Base-by-base conservation (phyloP, 1,140 invertebrate genomes). In the Wasmannia auropunctata region DNA sequence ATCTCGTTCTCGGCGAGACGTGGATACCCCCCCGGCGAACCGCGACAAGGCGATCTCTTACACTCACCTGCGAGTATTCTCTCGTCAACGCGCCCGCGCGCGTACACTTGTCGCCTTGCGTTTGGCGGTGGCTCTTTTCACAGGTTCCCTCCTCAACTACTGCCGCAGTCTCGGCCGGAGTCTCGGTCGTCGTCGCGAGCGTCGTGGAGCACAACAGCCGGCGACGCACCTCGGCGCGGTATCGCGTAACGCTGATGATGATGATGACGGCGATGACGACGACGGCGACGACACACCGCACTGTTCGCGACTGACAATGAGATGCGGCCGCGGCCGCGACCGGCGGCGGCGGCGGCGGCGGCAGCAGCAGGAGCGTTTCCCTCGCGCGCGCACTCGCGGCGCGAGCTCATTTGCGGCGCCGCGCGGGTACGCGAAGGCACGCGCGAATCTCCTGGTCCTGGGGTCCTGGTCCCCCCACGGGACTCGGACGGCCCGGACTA, bases 11-110 rank as follows among this genome's bases (percentile, higher is more conserved):
- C 8, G 14, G 25, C 14, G 62, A 80, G 76, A 37, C 65, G 25
- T 16, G 22, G 8, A 70, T 70, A 81, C 63, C 37, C 37, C 60
- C 51, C n/a, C 25, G 51, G 79, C 49, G 37, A 31, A 81, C n/a
- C 49, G 34, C 75, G 75, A 34, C 54, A 40, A 76, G n/a, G 34
- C 56, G 49, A 81, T 81, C 77, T 81, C 67, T 56, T 22, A 7
- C 51, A 81, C 79, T 81, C 67, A 81, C 79, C 79, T 81, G 65
- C 65, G 49, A 37, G 62, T 56, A 46, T 67, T 69, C n/a, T 31
- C 43, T 80, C 43, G 76, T 80, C 76, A n/a, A 31, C n/a, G 34
- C 69, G 74, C 72, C 19, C 72, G 72, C 51, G 22, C 74, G 54
- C 58, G 19, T 60, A 40, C 58, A 49, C 75, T 77, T 62, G 75